Base-by-base conservation (phyloP, 2,888 invertebrate genomes). In the Diabrotica balteata region DNA sequence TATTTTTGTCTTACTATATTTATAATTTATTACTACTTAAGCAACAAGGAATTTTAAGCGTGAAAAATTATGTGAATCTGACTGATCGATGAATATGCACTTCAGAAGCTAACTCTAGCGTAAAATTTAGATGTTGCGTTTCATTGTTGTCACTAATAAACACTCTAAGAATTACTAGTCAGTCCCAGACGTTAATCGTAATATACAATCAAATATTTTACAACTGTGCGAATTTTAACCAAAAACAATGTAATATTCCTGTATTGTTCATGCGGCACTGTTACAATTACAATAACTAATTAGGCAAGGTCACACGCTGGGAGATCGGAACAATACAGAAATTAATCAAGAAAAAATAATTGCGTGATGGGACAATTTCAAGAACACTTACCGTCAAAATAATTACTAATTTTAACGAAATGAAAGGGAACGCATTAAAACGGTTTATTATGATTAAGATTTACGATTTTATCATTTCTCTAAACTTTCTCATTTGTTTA, bases 331-430 rank as follows among this genome's bases (percentile, higher is more conserved):
- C 55, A 55, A 55, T 55, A 22, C n/a, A 45, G 7, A 55, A 44
- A 55, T 55, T 44, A 2, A 44, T 55, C 55, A 55, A 55, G 11
- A 55, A 45, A 55, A 8, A 55, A 45, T 44, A n/a, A 17, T n/a
- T 44, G 17, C 55, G 42, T 55, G 55, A 55, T 55, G 55, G 44
- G 55, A 55, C 55, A 55, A 55, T 55, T 44, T 55, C 11, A 55
- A 55, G 53, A 55, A 55, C 55, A 44, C 11, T 55, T 55, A 43
- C n/a, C 8, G 32, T 32, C 32, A 32, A 32, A 32, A 55, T 11
- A 53, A 53, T 43, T 32, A 53, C 32, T 10, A 8, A 53, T 42
- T 53, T 42, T 6, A 53, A 53, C 42, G 42, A 7, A 53, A 53
- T 42, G 42, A 42, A 53, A 42, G 42, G 7, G 32, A 42, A 53